Evolutionary conservation across 2,113 vertebrate species (phyloP).

Genomic region (Pseudois nayaur): DNA sequence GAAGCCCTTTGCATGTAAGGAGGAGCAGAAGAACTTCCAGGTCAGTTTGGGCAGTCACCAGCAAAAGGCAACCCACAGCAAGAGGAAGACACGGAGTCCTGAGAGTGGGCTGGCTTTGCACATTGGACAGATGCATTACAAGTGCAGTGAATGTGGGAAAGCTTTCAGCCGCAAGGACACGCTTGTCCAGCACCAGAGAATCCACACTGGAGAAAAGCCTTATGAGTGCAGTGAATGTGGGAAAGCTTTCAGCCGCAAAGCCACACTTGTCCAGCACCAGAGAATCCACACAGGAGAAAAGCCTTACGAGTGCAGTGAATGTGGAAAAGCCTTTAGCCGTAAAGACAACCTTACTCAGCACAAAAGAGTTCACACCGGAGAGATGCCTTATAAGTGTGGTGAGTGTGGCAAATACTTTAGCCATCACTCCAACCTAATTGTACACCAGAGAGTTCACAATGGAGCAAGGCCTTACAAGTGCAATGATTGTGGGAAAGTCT

Average conservation of each 20-base stretch:
- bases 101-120: not conserved
- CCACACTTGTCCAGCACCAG: slow-evolving; percentile 55
- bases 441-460: slow-evolving; percentile 68
- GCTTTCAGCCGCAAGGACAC: slow-evolving; percentile 56
- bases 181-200: slow-evolving; percentile 58
- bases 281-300: slow-evolving; percentile 60
- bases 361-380: slow-evolving; percentile 58
- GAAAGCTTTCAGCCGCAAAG: slow-evolving; percentile 56
- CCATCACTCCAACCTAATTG: slow-evolving; percentile 65
- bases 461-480: slow-evolving; percentile 60
- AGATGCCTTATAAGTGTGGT: slow-evolving; percentile 59
- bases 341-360: slow-evolving; percentile 64
- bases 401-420: slow-evolving; percentile 64
- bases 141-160: slow-evolving; percentile 49
- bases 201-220: slow-evolving; percentile 46
- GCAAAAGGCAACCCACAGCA: not conserved
- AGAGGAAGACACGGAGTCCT: not conserved
- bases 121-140: slow-evolving; percentile 13
- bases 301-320: slow-evolving; percentile 49
- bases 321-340: slow-evolving; percentile 55
- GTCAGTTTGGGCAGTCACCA: not conserved
- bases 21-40: not conserved
- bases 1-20: not conserved
- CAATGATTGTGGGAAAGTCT: slow-evolving; percentile 59
- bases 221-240: slow-evolving; percentile 29